Conservation (phyloP, 2,888 invertebrate species). For the Ophion obscuratus region DNA sequence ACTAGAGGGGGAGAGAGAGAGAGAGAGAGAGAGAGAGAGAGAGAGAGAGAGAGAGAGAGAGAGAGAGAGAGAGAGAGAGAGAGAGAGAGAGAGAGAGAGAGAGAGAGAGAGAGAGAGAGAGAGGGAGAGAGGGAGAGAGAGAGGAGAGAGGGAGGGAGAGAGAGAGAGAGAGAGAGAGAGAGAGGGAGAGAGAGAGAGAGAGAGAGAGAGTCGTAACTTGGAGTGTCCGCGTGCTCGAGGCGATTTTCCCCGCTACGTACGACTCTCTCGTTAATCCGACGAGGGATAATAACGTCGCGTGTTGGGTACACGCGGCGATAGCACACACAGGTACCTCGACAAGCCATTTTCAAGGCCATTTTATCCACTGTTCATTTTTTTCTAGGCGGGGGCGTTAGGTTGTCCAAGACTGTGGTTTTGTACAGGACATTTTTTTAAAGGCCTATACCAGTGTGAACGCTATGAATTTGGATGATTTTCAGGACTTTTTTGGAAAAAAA, state of each 20-base stretch:
- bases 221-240: constrained; percentile 54
- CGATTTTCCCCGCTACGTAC: constrained; percentile 60
- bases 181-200: too few relatives aligned
- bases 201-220: constrained; percentile 54
- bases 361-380: neutral
- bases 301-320: constrained; percentile 19
- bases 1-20: constrained; percentile 56
- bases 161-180: constrained; percentile 60
- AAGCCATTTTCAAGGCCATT: constrained; percentile 51
- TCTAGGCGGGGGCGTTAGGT: too few relatives aligned
- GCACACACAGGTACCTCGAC: neutral
- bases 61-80: too few relatives aligned
- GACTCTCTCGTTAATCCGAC: constrained; percentile 53
- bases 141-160: constrained; percentile 12
- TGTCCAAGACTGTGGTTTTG: too few relatives aligned
- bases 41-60: constrained; percentile 3
- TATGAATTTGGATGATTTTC: too few relatives aligned
- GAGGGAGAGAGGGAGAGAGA: constrained; percentile 58
- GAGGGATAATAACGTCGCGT: constrained; percentile 53
- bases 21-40: constrained; percentile 57
- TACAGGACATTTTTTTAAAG: too few relatives aligned
- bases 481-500: too few relatives aligned
- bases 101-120: constrained; percentile 43
- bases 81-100: neutral
- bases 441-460: too few relatives aligned